Conservation (phyloP, 2,888 invertebrate species). For the Tetranychus piercei region DNA sequence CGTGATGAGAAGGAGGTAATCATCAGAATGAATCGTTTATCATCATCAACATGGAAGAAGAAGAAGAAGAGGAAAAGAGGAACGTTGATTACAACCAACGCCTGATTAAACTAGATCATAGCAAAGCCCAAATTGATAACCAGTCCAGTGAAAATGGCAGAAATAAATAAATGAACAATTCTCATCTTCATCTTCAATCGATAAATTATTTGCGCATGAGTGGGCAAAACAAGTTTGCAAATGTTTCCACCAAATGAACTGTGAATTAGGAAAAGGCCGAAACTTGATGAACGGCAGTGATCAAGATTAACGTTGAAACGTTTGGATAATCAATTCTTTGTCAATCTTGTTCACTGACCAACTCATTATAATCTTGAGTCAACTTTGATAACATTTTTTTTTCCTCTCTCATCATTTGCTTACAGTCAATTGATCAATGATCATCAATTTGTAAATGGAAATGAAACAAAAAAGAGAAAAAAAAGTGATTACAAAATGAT, state of each 20-base stretch:
- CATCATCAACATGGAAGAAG: not conserved
- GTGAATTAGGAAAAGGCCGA: not conserved
- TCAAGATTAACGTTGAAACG: not conserved
- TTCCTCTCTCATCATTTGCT: too few relatives aligned
- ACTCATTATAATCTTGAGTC: too few relatives aligned
- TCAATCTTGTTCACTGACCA: too few relatives aligned
- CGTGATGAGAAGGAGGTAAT: not conserved
- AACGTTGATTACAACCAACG: not conserved
- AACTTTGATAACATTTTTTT: not conserved
- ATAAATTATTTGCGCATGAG: not conserved
- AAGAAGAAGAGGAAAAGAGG: not conserved
- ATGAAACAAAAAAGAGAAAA: not conserved
- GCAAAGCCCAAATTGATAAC: not conserved
- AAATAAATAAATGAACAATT: not conserved
- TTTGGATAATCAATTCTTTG: too few relatives aligned
- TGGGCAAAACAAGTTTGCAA: not conserved
- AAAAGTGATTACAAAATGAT: not conserved
- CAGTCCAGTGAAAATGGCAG: not conserved
- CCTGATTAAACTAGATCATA: constrained; percentile 1
- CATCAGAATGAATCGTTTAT: not conserved
- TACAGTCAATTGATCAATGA: not conserved
- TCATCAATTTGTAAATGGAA: not conserved
- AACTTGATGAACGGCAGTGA: not conserved
- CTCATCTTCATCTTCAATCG: not conserved
- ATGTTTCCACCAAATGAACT: not conserved